These are phyloP conservation scores for Eurypyga helias DNA, from an alignment of 2,113 vertebrate genomes.

Conservation along the genomic window DNA sequence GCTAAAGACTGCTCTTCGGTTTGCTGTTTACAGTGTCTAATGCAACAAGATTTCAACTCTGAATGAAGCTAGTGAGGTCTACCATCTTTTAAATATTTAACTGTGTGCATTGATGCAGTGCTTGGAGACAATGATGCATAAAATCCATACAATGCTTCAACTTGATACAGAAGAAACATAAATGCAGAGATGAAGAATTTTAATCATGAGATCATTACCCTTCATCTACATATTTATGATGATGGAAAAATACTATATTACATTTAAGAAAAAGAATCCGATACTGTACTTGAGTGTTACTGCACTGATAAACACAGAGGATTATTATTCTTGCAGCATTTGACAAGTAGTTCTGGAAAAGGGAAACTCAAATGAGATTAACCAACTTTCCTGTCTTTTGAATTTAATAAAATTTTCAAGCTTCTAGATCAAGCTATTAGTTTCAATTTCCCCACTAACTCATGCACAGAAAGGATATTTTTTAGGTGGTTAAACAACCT, in stretches of 20 bases:
- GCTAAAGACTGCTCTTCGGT: neutral
- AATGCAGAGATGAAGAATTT: neutral
- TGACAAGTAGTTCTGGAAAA: neutral
- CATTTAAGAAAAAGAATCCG: neutral
- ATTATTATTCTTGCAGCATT: neutral
- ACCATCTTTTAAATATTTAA: neutral
- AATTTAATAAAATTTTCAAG: slow-evolving; percentile 66
- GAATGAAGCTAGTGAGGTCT: neutral
- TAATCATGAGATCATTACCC: neutral
- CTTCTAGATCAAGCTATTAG: slow-evolving; percentile 62
- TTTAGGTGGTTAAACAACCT: slow-evolving; percentile 68
- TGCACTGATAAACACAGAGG: neutral
- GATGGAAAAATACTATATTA: neutral
- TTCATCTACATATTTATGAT: neutral
- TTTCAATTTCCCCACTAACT: slow-evolving; percentile 70
- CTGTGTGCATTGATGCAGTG: neutral
- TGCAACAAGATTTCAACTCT: neutral
- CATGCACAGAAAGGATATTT: slow-evolving; percentile 62
- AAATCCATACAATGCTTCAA: neutral
- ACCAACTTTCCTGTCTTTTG: slow-evolving; percentile 36
- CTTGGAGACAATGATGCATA: accelerated
- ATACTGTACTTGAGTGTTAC: neutral
- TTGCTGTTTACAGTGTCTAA: neutral
- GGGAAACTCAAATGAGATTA: slow-evolving; percentile 19
- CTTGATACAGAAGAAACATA: neutral